Conservation (phyloP, 2,888 invertebrate genomes). For the Hirtodrosophila histrioides region DNA sequence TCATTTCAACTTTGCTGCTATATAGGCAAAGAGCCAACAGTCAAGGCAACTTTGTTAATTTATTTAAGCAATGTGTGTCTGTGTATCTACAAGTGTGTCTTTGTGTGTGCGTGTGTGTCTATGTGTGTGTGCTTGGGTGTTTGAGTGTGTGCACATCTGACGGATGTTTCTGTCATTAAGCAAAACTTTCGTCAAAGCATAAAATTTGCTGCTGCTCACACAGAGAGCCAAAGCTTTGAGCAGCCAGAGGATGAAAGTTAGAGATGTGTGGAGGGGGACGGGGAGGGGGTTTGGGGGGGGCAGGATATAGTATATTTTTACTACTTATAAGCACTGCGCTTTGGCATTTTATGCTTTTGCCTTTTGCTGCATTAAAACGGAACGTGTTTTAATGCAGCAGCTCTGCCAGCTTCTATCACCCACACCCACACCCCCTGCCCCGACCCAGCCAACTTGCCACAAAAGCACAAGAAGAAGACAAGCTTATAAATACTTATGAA, state of each 20-base stretch:
- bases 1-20: conserved; percentile 69
- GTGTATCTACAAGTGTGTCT: conserved; percentile 22
- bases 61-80: conserved; percentile 67
- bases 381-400: conserved; percentile 51
- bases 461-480: conserved; percentile 29
- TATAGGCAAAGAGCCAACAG: conserved; percentile 69
- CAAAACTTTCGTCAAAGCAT: conserved; percentile 73
- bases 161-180: conserved; percentile 72
- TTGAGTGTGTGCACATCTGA: conserved; percentile 40
- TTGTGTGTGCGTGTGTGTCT: conserved; percentile 11
- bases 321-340: conserved; percentile 58
- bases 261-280: not conserved
- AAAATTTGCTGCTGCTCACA: conserved; percentile 57
- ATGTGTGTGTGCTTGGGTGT: conserved; percentile 10
- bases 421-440: too few relatives aligned
- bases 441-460: conserved; percentile 3
- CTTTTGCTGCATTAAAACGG: conserved; percentile 63
- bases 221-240: conserved; percentile 22
- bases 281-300: not conserved
- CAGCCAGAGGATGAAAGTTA: conserved; percentile 2
- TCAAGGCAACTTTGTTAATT: conserved; percentile 70
- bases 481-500: conserved; percentile 65
- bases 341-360: conserved; percentile 63
- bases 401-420: conserved; percentile 1
- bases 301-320: conserved; percentile 42